Percentiles rank a stretch among this genome's conserved stretches.
Conservation (phyloP, 1,140 invertebrate species). For the Mylabris phalerata region DNA sequence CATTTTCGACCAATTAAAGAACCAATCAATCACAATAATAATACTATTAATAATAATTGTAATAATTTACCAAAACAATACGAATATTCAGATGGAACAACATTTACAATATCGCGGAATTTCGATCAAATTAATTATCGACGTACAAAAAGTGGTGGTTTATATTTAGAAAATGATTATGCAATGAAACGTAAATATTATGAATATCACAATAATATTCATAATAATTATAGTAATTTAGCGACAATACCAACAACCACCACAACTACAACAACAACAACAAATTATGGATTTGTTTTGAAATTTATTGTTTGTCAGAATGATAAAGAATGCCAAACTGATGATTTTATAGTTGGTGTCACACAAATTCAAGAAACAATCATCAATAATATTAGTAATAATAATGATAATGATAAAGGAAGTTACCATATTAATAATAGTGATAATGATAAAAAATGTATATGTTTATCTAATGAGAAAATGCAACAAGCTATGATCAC, state of each 20-base stretch:
- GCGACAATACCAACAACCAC: conserved; percentile 8
- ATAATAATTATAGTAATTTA: conserved; percentile 19
- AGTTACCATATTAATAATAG: background rate
- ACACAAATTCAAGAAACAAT: background rate
- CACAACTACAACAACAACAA: background rate
- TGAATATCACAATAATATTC: conserved; percentile 40
- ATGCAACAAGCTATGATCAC: too few species aligned
- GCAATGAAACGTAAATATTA: conserved; percentile 42
- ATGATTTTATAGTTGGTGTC: conserved; percentile 21
- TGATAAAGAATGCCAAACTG: conserved; percentile 49
- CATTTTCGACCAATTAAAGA: conserved; percentile 71
- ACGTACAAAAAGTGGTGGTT: conserved; percentile 45
- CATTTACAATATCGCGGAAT: conserved; percentile 58
- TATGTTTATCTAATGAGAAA: too few species aligned
- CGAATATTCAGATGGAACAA: conserved; percentile 57
- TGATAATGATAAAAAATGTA: background rate
- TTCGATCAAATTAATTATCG: conserved; percentile 51
- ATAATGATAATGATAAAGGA: background rate
- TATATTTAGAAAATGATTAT: conserved; percentile 42
- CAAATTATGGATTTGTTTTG: conserved; percentile 38
- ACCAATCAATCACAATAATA: conserved; percentile 36
- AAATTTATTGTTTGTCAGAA: conserved; percentile 47
- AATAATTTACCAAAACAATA: conserved; percentile 29
- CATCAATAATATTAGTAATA: background rate
- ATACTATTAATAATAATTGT: background rate